phyloP scores from a whole-genome alignment of 1,140 invertebrate species.

The Chironomus striatipennis region DNA sequence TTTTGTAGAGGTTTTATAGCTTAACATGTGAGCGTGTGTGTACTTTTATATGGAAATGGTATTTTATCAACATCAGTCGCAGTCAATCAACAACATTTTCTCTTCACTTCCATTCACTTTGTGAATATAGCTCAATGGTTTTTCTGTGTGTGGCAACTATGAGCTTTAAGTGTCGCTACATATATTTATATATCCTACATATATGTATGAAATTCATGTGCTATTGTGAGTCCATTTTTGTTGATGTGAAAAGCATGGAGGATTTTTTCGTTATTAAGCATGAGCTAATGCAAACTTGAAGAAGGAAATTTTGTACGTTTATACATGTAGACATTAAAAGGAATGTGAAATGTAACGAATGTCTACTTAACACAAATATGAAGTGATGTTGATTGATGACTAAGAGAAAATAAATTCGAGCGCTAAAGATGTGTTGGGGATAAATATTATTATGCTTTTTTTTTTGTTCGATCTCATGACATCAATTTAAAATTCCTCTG shows the following conservation, averaged over 20 bases:
- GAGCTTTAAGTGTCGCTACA: background rate
- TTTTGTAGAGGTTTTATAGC: background rate
- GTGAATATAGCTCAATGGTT: background rate
- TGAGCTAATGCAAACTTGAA: background rate
- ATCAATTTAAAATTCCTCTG: too few species aligned
- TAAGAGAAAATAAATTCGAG: background rate
- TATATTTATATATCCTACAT: background rate
- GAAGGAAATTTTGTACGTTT: background rate
- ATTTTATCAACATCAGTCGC: constrained; percentile 22
- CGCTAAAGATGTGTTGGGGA: too few species aligned
- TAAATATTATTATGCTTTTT: too few species aligned
- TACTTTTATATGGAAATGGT: constrained; percentile 2
- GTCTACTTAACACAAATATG: constrained; percentile 17
- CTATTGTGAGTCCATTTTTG: background rate
- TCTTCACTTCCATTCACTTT: background rate
- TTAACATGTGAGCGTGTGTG: background rate
- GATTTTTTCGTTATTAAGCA: background rate
- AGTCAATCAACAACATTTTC: constrained; percentile 19
- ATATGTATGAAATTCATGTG: background rate
- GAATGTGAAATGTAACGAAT: constrained; percentile 21
- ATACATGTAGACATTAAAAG: constrained; percentile 1
- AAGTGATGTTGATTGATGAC: constrained; percentile 16
- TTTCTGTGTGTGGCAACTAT: background rate
- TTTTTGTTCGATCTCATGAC: too few species aligned
- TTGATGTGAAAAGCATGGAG: constrained; percentile 15